Evolutionary conservation across 2,113 vertebrate species (phyloP), one percentile per base, ranked within the genome.

Genomic region (Xenotilapia leptura): DNA sequence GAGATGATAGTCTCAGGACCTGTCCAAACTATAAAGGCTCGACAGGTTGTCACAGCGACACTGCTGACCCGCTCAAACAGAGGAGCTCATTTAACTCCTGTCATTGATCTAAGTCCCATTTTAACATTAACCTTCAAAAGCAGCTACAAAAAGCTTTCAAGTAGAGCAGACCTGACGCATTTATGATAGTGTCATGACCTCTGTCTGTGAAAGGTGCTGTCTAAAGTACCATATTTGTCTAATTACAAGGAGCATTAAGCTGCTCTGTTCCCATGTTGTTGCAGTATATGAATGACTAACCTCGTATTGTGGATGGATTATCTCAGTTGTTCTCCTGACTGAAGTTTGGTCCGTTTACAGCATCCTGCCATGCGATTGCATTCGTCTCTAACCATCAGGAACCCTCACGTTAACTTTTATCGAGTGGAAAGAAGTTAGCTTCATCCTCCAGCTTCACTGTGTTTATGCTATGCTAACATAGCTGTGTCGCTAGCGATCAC

Each of bases 381-480:
- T 26, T 26, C 1, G 26, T 26, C 2, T 1, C 26, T 26, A 2
- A 26, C 26, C 26, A 31, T 2, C 6, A 6, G 2, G 31, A 31
- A 31, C 31, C 6, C 1, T 31, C 31, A 31, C 2, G 31, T 2
- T 31, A 31, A 31, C 31, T 31, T 31, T 31, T 31, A 31, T 31
- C 2, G 28, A 31, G 28, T 31, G 28, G 28, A 31, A 31, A 31
- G 2, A 6, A 31, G 28, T 31, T 31, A 6, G 28, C 28, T 31
- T 31, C 31, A 7, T 31, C 6, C 31, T 31, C 31, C 31, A 31
- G 31, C 31, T 33, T 33, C 31, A 33, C 31, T 33, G 31, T 33
- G 31, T 1, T 33, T 7, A 33, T 33, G 6, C 1, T 33, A 33
- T 1, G 31, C 31, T 33, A 33, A 33, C 31, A 33, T 33, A 33